Evolutionary conservation across 2,888 invertebrate species (phyloP), one percentile per base, ranked within the genome.

Genomic region (Drosophila subsilvestris): DNA sequence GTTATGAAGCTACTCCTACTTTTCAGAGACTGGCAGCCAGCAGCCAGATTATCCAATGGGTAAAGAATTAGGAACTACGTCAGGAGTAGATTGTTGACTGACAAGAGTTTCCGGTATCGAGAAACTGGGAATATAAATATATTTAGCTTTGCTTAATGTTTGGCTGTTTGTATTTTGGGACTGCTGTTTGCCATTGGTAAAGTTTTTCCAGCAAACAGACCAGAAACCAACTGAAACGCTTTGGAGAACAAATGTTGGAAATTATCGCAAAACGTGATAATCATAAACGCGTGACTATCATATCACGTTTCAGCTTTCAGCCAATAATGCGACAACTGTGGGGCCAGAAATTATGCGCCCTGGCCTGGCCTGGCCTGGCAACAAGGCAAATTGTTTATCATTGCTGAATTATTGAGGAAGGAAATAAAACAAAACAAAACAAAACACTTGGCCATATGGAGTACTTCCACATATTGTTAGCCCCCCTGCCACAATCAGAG

Each of bases 201-300:
- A 32, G 32, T 5, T 5, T 12, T 14, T 0, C 12, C 32, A 44
- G 20, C 32, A 18, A 25, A 10, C 32, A 42, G 32, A 14, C n/a
- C 27, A 47, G 17, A 53, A 20, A 53, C 53, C 1, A 0, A 12
- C 3, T 10, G 43, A 50, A 14, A 45, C 20, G 20, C 1, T 32
- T 25, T 51, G 29, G 53, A 45, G 4, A 27, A 32, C 12, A 27
- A 14, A 58, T 7, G 6, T 7, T 1, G 14, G 20, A 32, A 43
- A 22, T 62, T 47, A 71, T 70, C 60, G 47, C 63, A 56, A 71
- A 70, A 71, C 70, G 70, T 70, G 70, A 70, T 70, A 71, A 70
- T 51, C 45, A 42, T 29, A 51, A 56, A 43, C 70, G 56, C 56
- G 70, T 71, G 70, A 70, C 72, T 71, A 62, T 70, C 72, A 71